Conservation (phyloP, 2,888 invertebrate species). For the Girardia tigrina region DNA sequence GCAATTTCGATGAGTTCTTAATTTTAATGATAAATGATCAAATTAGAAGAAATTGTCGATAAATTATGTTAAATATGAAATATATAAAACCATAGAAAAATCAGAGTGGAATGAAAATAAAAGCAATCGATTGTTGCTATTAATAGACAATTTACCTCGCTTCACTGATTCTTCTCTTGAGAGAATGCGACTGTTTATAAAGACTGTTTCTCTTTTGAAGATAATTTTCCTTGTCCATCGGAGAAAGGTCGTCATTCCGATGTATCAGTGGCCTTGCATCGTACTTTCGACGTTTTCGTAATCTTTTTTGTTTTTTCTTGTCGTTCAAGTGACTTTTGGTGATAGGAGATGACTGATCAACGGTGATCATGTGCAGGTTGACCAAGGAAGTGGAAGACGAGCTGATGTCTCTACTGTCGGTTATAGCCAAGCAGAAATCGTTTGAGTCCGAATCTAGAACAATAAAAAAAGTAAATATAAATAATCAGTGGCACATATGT, state of each 20-base stretch:
- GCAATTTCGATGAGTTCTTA: too few relatives aligned
- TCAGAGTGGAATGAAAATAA: background rate
- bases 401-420: background rate
- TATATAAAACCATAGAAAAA: too few relatives aligned
- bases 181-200: background rate
- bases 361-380: background rate
- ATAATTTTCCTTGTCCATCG: background rate
- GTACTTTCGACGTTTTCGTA: background rate
- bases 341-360: background rate
- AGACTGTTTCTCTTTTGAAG: background rate
- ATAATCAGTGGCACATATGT: background rate
- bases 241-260: background rate
- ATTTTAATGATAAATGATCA: too few relatives aligned
- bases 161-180: slow-evolving; percentile 19
- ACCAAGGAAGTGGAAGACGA: background rate
- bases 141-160: background rate
- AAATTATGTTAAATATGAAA: too few relatives aligned
- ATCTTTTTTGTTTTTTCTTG: background rate
- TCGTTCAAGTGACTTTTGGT: background rate
- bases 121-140: slow-evolving; percentile 19
- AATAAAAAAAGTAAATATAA: background rate
- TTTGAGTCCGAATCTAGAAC: background rate
- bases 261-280: background rate
- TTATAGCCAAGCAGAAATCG: background rate
- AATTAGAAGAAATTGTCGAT: too few relatives aligned